Percentiles rank a stretch among this genome's conserved stretches.
Conservation (phyloP, 2,888 invertebrate species). For the Sinodicranocentrus sp. region DNA sequence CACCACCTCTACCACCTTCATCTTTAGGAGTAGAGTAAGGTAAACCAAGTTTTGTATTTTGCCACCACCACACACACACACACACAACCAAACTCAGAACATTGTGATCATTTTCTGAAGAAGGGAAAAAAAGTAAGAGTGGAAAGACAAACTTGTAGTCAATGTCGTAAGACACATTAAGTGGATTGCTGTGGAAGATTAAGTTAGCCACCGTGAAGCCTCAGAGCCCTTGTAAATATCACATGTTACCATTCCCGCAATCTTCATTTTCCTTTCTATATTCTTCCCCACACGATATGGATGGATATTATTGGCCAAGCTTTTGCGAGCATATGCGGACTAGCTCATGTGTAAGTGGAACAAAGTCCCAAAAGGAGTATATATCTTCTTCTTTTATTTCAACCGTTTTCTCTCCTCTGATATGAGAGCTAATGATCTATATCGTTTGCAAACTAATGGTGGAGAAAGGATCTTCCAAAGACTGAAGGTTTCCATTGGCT, state of each 20-base stretch:
- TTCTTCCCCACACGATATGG: too few relatives aligned
- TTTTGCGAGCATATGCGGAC: too few relatives aligned
- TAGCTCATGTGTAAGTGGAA: too few relatives aligned
- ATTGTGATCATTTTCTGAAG: conserved; percentile 33
- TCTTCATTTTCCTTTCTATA: conserved; percentile 4
- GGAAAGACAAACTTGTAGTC: conserved; percentile 47
- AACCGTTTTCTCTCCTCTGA: background rate
- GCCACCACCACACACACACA: too few relatives aligned
- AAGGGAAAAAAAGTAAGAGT: background rate
- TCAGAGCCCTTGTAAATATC: conserved; percentile 60
- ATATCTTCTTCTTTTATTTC: conserved; percentile 15
- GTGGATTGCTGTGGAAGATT: conserved; percentile 64
- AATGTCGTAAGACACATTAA: conserved; percentile 58
- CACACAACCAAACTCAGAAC: background rate
- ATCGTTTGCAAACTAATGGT: conserved; percentile 62
- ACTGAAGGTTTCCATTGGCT: too few relatives aligned
- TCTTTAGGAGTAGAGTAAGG: too few relatives aligned
- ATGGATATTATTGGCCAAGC: too few relatives aligned
- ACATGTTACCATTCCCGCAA: background rate
- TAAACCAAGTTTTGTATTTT: too few relatives aligned
- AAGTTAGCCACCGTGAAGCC: conserved; percentile 61
- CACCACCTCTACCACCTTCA: too few relatives aligned
- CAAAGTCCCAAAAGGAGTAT: background rate
- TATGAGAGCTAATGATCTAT: conserved; percentile 52
- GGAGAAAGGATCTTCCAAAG: background rate